These are phyloP conservation scores for Hormiphora californensis DNA, from an alignment of 37 sponge, comb jelly and placozoan species.

Conservation along the genomic window DNA sequence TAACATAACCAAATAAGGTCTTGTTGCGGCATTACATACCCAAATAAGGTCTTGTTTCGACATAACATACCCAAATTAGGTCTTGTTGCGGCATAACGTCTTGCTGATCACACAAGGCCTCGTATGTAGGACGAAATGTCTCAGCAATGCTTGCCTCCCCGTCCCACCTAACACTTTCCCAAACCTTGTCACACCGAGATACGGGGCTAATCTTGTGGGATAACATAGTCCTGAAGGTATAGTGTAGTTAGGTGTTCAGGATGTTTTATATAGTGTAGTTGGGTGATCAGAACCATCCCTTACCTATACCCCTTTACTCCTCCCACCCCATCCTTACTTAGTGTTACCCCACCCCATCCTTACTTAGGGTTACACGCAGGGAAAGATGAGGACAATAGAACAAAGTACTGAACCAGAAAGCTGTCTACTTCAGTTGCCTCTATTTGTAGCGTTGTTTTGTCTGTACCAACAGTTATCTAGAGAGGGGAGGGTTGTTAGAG, in stretches of 20 bases:
- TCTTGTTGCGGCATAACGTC: background rate
- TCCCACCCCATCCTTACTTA: too few relatives aligned
- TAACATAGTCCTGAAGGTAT: conserved; percentile 5
- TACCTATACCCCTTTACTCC: too few relatives aligned
- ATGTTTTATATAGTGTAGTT: too few relatives aligned
- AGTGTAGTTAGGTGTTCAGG: too few relatives aligned
- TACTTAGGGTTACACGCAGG: conserved; percentile 33
- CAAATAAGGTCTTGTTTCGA: too few relatives aligned
- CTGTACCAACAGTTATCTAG: conserved; percentile 20
- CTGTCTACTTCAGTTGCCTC: conserved; percentile 26
- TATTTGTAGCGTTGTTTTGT: background rate
- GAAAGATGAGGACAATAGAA: conserved; percentile 11
- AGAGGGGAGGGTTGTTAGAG: too few relatives aligned
- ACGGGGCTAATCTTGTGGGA: conserved; percentile 23
- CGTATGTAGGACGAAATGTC: conserved; percentile 41
- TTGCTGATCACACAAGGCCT: conserved; percentile 35
- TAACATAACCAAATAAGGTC: too few relatives aligned
- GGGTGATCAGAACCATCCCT: too few relatives aligned
- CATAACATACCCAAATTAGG: conserved; percentile 24
- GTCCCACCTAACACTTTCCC: too few relatives aligned
- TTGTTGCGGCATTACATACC: too few relatives aligned
- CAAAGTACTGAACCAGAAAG: conserved; percentile 4
- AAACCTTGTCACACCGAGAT: background rate
- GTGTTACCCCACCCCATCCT: too few relatives aligned
- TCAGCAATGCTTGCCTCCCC: background rate